phyloP scores from a whole-genome alignment of 1,140 invertebrate species.

The Chironomus tepperi region DNA sequence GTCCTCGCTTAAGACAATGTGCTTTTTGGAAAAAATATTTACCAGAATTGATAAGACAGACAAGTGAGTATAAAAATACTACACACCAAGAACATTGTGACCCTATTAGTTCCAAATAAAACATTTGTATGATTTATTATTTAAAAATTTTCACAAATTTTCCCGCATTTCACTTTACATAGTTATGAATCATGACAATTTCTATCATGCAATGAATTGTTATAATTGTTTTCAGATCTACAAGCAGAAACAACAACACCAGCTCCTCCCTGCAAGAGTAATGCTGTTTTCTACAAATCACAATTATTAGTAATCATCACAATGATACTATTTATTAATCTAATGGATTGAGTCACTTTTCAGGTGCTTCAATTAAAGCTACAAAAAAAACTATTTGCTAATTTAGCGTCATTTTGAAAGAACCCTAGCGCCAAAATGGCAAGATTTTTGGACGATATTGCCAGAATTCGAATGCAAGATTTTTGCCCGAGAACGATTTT shows the following conservation, averaged over 20 bases:
- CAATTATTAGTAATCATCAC: conserved; percentile 4
- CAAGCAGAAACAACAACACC: neutral
- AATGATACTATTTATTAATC: neutral
- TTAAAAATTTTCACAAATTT: too few relatives aligned
- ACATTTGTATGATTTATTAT: too few relatives aligned
- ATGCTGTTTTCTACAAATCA: neutral
- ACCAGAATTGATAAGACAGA: conserved; percentile 72
- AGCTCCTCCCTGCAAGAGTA: neutral
- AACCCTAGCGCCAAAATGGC: too few relatives aligned
- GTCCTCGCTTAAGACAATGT: conserved; percentile 81
- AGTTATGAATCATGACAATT: too few relatives aligned
- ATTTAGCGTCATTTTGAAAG: too few relatives aligned
- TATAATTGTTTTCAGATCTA: neutral
- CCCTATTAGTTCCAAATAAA: too few relatives aligned
- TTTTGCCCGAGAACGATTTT: too few relatives aligned
- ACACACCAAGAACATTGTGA: too few relatives aligned
- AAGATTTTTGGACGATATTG: too few relatives aligned
- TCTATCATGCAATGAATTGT: neutral
- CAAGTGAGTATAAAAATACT: conserved; percentile 37
- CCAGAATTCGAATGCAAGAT: too few relatives aligned
- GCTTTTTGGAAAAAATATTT: conserved; percentile 95
- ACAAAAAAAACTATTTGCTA: neutral
- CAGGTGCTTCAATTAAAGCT: neutral
- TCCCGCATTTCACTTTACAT: too few relatives aligned
- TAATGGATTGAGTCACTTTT: neutral